Percentiles rank a stretch among this genome's conserved stretches.
Evolutionary conservation across 2,888 invertebrate genomes (phyloP).

Genomic region (Lepidocyrtinus sp.): DNA sequence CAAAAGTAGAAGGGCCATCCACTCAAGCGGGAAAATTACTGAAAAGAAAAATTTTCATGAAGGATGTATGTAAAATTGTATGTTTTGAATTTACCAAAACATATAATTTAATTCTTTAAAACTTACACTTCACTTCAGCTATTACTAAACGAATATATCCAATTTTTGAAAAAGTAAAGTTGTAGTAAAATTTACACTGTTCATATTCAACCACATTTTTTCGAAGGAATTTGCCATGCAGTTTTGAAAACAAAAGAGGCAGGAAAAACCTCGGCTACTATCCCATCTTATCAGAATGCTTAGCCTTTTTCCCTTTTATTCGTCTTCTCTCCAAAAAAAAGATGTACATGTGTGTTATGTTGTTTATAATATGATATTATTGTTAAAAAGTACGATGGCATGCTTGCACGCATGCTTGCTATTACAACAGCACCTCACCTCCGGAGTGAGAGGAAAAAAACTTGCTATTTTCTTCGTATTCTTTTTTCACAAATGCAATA

Average conservation of each 20-base stretch:
- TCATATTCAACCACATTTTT: too few relatives aligned
- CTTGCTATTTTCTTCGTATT: constrained; percentile 34
- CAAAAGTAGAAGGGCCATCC: too few relatives aligned
- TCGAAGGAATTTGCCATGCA: constrained; percentile 10
- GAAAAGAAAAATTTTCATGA: too few relatives aligned
- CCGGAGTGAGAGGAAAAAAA: constrained; percentile 27
- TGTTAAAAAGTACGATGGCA: constrained; percentile 45
- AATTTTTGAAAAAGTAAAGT: too few relatives aligned
- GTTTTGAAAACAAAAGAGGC: constrained; percentile 14
- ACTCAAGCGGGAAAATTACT: too few relatives aligned
- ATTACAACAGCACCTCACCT: constrained; percentile 38
- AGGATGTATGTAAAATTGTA: background rate
- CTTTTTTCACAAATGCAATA: constrained; percentile 3
- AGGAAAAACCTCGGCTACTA: background rate
- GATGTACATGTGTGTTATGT: constrained; percentile 22
- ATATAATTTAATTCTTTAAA: constrained; percentile 7
- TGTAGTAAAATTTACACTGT: too few relatives aligned
- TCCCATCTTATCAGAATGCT: constrained; percentile 11
- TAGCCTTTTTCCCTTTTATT: background rate
- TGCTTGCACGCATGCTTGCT: constrained; percentile 59
- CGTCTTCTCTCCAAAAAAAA: constrained; percentile 6
- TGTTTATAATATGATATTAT: constrained; percentile 49
- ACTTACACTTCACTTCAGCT: constrained; percentile 1
- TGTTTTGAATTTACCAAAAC: background rate
- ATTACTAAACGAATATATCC: background rate